A percentile compares a stretch with the other conserved stretches of the same genome.
These are phyloP conservation scores for Galagoides demidoff DNA, from an alignment of 2,797 vertebrate species.

Conservation along the genomic window DNA sequence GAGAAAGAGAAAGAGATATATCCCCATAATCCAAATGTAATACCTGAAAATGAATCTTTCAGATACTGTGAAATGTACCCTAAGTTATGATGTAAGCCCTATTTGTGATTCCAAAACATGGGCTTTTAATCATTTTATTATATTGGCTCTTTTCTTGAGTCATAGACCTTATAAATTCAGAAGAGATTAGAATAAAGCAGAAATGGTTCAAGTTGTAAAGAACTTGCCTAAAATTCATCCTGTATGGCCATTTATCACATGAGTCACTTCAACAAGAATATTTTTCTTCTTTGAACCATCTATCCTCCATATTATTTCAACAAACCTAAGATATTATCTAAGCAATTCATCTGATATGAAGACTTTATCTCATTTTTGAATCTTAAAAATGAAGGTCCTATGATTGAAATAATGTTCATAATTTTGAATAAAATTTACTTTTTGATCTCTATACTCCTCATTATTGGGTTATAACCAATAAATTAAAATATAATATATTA, in stretches of 20 bases:
- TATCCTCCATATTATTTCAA: background rate
- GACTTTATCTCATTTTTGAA: constrained; percentile 1
- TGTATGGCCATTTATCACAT: background rate
- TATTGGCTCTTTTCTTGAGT: background rate
- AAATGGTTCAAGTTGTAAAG: background rate
- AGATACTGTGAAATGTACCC: background rate
- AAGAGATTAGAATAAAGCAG: background rate
- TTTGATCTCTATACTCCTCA: background rate
- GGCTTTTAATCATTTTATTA: background rate
- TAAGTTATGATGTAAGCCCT: constrained; percentile 16
- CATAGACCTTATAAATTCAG: background rate
- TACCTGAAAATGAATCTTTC: background rate
- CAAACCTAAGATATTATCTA: background rate
- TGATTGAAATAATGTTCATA: background rate
- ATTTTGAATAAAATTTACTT: constrained; percentile 46
- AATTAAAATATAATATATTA: too few relatives aligned
- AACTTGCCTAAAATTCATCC: background rate
- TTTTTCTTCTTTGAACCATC: background rate
- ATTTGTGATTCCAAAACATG: background rate
- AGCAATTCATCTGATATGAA: background rate
- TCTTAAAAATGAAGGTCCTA: background rate
- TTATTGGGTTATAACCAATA: background rate
- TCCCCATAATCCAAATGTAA: background rate
- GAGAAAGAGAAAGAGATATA: background rate
- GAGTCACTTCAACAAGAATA: background rate